phyloP scores from a whole-genome alignment of 2,797 vertebrate species.

The Leptodon cayanensis region DNA sequence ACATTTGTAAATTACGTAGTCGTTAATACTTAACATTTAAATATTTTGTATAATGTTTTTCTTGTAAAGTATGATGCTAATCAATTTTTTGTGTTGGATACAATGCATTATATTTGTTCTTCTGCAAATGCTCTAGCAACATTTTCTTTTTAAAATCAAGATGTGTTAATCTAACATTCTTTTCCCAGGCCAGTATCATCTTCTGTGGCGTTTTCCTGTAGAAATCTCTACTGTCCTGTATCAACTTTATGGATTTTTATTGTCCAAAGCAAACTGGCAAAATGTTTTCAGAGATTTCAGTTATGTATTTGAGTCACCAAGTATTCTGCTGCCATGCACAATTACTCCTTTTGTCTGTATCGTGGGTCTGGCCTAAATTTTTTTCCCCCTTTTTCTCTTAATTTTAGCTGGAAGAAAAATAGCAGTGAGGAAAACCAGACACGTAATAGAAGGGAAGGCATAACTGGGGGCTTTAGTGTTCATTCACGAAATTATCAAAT shows the following conservation, averaged over 20 bases:
- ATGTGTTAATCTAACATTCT: conserved; percentile 20
- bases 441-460: not conserved
- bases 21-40: not conserved
- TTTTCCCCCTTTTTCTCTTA: not conserved
- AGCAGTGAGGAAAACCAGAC: conserved; percentile 11
- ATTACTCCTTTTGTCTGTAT: conserved; percentile 10
- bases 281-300: not conserved
- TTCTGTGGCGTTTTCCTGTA: not conserved
- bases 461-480: not conserved
- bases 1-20: not conserved
- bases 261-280: conserved; percentile 6
- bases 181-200: not conserved
- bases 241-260: conserved; percentile 4
- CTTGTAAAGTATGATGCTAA: not conserved
- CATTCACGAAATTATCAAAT: not conserved
- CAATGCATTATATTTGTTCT: not conserved
- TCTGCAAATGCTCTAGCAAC: not conserved
- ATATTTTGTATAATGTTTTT: not conserved
- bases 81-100: not conserved
- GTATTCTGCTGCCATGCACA: not conserved
- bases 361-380: not conserved
- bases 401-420: conserved; percentile 28
- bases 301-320: not conserved
- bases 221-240: not conserved
- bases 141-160: not conserved